phyloP scores from a whole-genome alignment of 2,113 vertebrate genomes.

The Ranitomeya imitator region DNA sequence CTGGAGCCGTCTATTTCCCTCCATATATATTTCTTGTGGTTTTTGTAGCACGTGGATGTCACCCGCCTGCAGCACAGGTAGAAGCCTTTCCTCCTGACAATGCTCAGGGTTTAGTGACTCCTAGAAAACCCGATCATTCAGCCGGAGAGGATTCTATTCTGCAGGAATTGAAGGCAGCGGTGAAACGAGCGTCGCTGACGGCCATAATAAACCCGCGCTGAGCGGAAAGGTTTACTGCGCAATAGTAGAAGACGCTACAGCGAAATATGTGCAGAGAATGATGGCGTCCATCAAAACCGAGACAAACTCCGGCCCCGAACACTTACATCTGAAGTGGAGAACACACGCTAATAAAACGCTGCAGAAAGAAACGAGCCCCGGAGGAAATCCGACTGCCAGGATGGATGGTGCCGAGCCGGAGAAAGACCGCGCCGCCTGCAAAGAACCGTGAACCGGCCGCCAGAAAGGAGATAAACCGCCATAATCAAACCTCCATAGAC shows the following conservation, averaged over 20 bases:
- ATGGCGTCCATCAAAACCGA: too few relatives aligned
- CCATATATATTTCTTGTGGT: not conserved
- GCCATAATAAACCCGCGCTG: not conserved
- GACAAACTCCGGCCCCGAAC: not conserved
- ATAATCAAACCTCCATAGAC: not conserved
- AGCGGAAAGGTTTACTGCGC: not conserved
- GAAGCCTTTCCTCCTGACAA: too few relatives aligned
- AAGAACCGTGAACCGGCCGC: not conserved
- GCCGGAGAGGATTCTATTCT: too few relatives aligned
- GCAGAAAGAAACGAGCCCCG: not conserved
- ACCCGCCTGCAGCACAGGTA: too few relatives aligned
- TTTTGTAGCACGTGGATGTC: not conserved
- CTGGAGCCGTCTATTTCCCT: too few relatives aligned
- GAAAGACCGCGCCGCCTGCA: too few relatives aligned
- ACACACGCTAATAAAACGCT: not conserved
- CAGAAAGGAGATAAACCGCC: not conserved
- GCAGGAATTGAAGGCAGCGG: too few relatives aligned
- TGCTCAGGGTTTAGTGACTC: too few relatives aligned
- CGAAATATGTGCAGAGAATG: not conserved
- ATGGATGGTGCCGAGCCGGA: not conserved
- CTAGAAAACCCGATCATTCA: too few relatives aligned
- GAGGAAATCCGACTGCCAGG: not conserved
- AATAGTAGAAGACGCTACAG: not conserved
- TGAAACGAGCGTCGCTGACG: not conserved
- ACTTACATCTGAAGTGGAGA: not conserved